A percentile compares a stretch with the other conserved stretches of the same genome.
Conservation (phyloP, 2,797 vertebrate genomes). For the Anguilla anguilla region DNA sequence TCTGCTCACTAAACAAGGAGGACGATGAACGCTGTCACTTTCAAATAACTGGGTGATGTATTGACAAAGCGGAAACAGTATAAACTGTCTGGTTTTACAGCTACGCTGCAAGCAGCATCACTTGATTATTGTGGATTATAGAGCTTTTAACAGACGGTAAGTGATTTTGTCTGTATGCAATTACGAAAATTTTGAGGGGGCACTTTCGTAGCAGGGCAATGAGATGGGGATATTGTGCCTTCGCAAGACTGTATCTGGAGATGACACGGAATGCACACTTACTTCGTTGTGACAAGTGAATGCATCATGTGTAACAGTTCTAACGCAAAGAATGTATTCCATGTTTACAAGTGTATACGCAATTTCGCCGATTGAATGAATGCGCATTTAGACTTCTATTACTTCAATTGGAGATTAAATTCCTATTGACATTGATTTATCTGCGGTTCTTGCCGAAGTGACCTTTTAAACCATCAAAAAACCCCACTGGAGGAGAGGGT, state of each 20-base stretch:
- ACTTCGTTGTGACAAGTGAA: background rate
- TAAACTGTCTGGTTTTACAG: slow-evolving; percentile 38
- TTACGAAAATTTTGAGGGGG: background rate
- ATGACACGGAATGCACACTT: background rate
- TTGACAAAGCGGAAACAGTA: slow-evolving; percentile 65
- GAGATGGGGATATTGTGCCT: background rate
- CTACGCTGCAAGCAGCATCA: slow-evolving; percentile 45
- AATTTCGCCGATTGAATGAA: slow-evolving; percentile 51
- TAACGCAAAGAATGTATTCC: background rate
- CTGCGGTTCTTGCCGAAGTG: slow-evolving; percentile 53
- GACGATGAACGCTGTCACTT: slow-evolving; percentile 58
- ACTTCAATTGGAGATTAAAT: slow-evolving; percentile 60
- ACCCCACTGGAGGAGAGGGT: slow-evolving; percentile 34
- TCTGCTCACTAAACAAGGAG: slow-evolving; percentile 50
- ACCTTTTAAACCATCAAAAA: slow-evolving; percentile 52
- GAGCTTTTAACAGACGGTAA: slow-evolving; percentile 53
- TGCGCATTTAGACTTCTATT: slow-evolving; percentile 51
- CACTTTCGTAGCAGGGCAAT: slow-evolving; percentile 22
- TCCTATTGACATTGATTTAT: slow-evolving; percentile 60
- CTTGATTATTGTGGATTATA: slow-evolving; percentile 70
- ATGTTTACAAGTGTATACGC: too few species aligned
- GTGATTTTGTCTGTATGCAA: slow-evolving; percentile 25
- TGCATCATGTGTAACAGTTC: background rate
- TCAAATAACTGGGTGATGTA: slow-evolving; percentile 74
- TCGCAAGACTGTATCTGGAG: background rate